Evolutionary conservation across 2,113 vertebrate genomes (phyloP), one percentile per base, ranked within the genome.

Genomic region (Centrocercus urophasianus): DNA sequence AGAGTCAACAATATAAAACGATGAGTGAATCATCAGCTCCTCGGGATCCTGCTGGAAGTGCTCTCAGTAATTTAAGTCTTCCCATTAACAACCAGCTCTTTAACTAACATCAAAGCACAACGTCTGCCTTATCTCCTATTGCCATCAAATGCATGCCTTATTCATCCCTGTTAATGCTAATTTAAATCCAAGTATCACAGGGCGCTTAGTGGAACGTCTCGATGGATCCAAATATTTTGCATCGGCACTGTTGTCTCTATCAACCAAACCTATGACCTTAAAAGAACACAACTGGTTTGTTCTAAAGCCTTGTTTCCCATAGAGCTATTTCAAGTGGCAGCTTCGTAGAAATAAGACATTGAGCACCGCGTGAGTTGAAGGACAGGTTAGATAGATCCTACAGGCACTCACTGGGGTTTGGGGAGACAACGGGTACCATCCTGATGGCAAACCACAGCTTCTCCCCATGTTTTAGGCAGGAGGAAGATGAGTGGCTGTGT

Each of bases 1-100:
- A 86, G 92, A 94, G 90, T 67, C 92, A 94, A 88, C 93, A 94
- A 77, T 88, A 96, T 83, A 91, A 93, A 92, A 90, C 60, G 93
- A 80, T 66, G 93, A 89, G 57, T 94, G 93, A 96, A 74, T 96
- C 95, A 96, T 63, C 73, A 74, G 72, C 88, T 95, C 86, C 80
- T 81, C 42, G 27, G 56, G 76, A 93, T 91, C 80, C 93, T 96
- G 92, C 65, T 96, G 90, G 88, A 96, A 96, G 28, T 60, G 25
- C 47, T 95, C 65, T 71, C 90, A 47, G 69, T 78, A 71, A 91
- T 88, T 96, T 93, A 47, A 83, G 70, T 88, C 88, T 96, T 86
- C 76, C 83, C 86, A 88, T 74, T 80, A 84, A 48, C 74, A 87
- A 64, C 60, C 88, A 78, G 86, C 69, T 95, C 90, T 83, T 94